These are phyloP conservation scores for Pseudomyrmex pallidus DNA, from an alignment of 1,140 invertebrate species.

Conservation along the genomic window DNA sequence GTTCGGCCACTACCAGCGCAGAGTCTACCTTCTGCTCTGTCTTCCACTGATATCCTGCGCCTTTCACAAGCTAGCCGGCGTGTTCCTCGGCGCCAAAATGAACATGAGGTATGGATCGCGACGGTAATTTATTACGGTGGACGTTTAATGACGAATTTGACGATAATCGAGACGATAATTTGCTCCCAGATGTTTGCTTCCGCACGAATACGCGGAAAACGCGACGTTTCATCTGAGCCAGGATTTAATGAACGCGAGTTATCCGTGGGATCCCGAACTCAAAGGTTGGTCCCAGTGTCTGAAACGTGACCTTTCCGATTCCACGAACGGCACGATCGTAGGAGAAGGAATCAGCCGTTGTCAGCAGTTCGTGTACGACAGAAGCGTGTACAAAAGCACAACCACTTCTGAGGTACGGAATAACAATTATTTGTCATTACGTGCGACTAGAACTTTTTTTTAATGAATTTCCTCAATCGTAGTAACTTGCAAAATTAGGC, in stretches of 20 bases:
- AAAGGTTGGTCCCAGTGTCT: slow-evolving; percentile 85
- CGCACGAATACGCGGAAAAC: slow-evolving; percentile 85
- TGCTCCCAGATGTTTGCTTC: slow-evolving; percentile 86
- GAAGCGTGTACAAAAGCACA: slow-evolving; percentile 86
- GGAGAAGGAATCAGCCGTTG: slow-evolving; percentile 79
- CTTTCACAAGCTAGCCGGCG: slow-evolving; percentile 91
- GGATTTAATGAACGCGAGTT: slow-evolving; percentile 84
- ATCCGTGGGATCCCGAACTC: slow-evolving; percentile 85
- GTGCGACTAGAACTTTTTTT: neutral
- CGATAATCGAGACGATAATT: slow-evolving; percentile 26
- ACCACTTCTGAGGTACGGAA: slow-evolving; percentile 87
- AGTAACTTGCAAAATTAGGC: neutral
- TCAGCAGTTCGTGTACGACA: slow-evolving; percentile 87
- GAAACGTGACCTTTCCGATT: slow-evolving; percentile 68
- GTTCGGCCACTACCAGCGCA: slow-evolving; percentile 90
- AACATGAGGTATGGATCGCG: slow-evolving; percentile 85
- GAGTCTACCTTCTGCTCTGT: slow-evolving; percentile 90
- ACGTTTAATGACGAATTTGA: slow-evolving; percentile 1
- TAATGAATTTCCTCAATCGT: neutral
- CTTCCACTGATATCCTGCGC: slow-evolving; percentile 90
- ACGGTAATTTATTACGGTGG: neutral
- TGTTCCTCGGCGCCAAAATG: slow-evolving; percentile 89
- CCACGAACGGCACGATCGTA: slow-evolving; percentile 69
- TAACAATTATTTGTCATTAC: neutral
- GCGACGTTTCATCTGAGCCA: slow-evolving; percentile 84